A percentile compares a stretch with the other conserved stretches of the same genome.
Evolutionary conservation across 2,888 invertebrate species (phyloP).

Genomic region (Plemyria rubiginata): DNA sequence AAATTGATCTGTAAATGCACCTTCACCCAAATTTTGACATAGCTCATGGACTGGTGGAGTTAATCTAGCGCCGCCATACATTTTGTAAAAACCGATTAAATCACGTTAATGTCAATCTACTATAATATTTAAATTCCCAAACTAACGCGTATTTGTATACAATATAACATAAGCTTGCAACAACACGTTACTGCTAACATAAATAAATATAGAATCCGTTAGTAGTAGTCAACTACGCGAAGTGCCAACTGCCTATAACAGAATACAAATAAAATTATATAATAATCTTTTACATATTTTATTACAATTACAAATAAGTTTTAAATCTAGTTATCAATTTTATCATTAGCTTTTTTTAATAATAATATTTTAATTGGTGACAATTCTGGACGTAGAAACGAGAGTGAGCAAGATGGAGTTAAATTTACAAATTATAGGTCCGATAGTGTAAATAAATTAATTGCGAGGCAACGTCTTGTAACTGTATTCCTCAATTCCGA

Average conservation of each 20-base stretch:
- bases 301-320: slow-evolving; percentile 71
- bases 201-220: slow-evolving; percentile 36
- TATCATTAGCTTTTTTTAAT: slow-evolving; percentile 61
- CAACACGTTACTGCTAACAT: slow-evolving; percentile 39
- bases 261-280: slow-evolving; percentile 58
- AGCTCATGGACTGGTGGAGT: slow-evolving; percentile 16
- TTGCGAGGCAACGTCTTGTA: slow-evolving; percentile 6
- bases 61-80: slow-evolving; percentile 22
- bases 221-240: slow-evolving; percentile 38
- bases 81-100: slow-evolving; percentile 35
- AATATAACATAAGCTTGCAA: slow-evolving; percentile 45
- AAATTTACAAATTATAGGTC: not conserved
- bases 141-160: slow-evolving; percentile 42
- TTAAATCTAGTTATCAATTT: slow-evolving; percentile 68
- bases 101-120: slow-evolving; percentile 39
- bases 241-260: slow-evolving; percentile 48
- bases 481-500: slow-evolving; percentile 1
- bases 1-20: slow-evolving; percentile 68
- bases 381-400: slow-evolving; percentile 51
- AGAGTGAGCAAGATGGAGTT: slow-evolving; percentile 14
- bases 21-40: slow-evolving; percentile 61
- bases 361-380: slow-evolving; percentile 51
- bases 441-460: not conserved
- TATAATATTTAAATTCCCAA: slow-evolving; percentile 35
- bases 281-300: slow-evolving; percentile 59